Conservation (phyloP, 2,888 invertebrate genomes). For the Coleophora flavipennella region DNA sequence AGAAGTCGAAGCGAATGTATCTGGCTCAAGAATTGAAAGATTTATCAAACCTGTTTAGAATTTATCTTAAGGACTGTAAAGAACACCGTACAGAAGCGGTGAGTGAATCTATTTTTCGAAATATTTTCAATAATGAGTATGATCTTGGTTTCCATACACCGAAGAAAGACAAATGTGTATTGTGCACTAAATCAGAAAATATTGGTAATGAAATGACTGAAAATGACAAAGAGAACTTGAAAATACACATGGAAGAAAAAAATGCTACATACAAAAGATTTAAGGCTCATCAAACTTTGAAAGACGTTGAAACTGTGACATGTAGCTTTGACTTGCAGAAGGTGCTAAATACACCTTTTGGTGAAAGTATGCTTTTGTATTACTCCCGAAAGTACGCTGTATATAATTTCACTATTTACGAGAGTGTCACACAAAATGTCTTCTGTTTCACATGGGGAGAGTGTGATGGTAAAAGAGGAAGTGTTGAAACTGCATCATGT, state of each 20-base stretch:
- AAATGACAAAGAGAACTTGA: background rate
- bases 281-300: conserved; percentile 3
- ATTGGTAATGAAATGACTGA: background rate
- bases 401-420: conserved; percentile 24
- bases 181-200: conserved; percentile 7
- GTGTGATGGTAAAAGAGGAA: conserved; percentile 23
- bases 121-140: conserved; percentile 8
- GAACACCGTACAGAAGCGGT: background rate
- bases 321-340: conserved; percentile 18
- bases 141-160: too few relatives aligned
- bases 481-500: conserved; percentile 23
- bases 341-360: conserved; percentile 22
- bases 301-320: background rate
- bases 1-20: conserved; percentile 5
- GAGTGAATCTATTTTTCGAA: conserved; percentile 6
- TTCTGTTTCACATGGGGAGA: conserved; percentile 23
- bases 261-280: background rate
- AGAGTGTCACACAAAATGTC: conserved; percentile 18
- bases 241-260: conserved; percentile 1
- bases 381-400: conserved; percentile 23
- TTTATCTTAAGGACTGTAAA: conserved; percentile 6
- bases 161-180: conserved; percentile 14
- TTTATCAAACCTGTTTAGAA: conserved; percentile 7
- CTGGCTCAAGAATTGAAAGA: conserved; percentile 11
- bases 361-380: conserved; percentile 17